Conservation (phyloP, 2,797 vertebrate genomes). For the Psittacula derbiana region DNA sequence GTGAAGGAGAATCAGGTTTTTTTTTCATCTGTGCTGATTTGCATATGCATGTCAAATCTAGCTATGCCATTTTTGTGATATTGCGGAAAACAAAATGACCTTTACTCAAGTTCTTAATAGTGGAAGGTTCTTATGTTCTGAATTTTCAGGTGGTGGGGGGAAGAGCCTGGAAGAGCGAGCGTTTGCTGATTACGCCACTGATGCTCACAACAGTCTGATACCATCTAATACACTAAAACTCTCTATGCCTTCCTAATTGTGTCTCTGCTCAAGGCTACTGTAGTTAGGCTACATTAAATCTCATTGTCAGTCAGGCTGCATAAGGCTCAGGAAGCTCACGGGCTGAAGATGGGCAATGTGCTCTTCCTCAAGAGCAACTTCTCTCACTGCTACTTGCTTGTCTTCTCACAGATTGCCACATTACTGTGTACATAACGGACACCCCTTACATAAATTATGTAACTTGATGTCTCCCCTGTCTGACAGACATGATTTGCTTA, state of each 20-base stretch:
- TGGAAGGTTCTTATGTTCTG: conserved; percentile 42
- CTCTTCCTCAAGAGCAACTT: conserved; percentile 62
- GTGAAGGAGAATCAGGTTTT: conserved; percentile 50
- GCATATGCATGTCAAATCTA: conserved; percentile 69
- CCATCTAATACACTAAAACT: conserved; percentile 55
- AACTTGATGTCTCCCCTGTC: conserved; percentile 7
- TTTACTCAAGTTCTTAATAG: conserved; percentile 72
- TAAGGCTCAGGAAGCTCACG: conserved; percentile 50
- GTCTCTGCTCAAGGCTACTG: conserved; percentile 74
- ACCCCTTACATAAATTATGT: conserved; percentile 20
- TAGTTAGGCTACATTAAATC: conserved; percentile 69
- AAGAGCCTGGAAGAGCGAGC: background rate
- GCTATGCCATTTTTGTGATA: conserved; percentile 51
- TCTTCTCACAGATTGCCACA: background rate
- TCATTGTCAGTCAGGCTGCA: conserved; percentile 68
- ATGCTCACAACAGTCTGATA: conserved; percentile 47
- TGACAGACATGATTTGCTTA: background rate
- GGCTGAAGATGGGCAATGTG: conserved; percentile 38
- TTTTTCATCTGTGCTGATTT: conserved; percentile 56
- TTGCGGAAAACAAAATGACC: conserved; percentile 73
- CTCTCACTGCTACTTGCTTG: conserved; percentile 51
- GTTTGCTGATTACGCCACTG: conserved; percentile 47
- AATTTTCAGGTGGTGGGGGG: conserved; percentile 29
- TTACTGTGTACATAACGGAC: conserved; percentile 36
- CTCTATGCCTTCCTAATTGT: conserved; percentile 59